These are phyloP conservation scores for Drosophila elegans DNA, from an alignment of 1,140 invertebrate genomes.

Conservation along the genomic window DNA sequence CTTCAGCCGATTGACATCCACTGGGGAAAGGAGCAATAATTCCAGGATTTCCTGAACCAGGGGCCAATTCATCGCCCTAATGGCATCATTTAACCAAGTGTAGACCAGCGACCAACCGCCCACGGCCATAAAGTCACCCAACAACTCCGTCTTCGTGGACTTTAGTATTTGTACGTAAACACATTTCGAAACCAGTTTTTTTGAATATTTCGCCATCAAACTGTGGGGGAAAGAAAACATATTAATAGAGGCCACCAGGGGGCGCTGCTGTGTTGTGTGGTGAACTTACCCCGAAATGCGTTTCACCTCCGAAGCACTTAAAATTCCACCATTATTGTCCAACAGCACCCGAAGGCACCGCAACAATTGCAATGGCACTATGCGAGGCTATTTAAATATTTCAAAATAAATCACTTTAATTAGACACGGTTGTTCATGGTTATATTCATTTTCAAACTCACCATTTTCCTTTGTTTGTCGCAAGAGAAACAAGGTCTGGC, in stretches of 20 bases:
- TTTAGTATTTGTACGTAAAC: constrained; percentile 97
- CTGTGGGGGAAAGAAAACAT: constrained; percentile 86
- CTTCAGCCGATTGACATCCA: constrained; percentile 94
- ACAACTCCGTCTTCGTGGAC: constrained; percentile 92
- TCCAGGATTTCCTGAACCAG: constrained; percentile 94
- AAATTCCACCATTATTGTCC: constrained; percentile 93
- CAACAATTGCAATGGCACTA: constrained; percentile 94
- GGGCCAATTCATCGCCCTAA: constrained; percentile 92
- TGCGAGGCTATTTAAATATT: constrained; percentile 91
- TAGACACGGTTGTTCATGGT: background rate
- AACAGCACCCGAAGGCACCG: constrained; percentile 94
- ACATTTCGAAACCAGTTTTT: constrained; percentile 97
- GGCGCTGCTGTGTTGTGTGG: constrained; percentile 33
- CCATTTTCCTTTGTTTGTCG: constrained; percentile 40
- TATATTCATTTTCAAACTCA: constrained; percentile 36
- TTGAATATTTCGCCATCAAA: constrained; percentile 97
- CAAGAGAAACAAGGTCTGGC: constrained; percentile 37
- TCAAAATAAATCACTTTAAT: background rate
- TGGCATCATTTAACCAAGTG: constrained; percentile 94
- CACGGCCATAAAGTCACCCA: constrained; percentile 94
- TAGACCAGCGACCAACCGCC: constrained; percentile 96
- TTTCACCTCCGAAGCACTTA: constrained; percentile 93
- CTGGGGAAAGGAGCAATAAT: constrained; percentile 92
- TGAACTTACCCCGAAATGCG: constrained; percentile 90
- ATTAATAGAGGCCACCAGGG: constrained; percentile 26